These are phyloP conservation scores for Glareola pratincola DNA, from an alignment of 2,113 vertebrate species.

Conservation along the genomic window DNA sequence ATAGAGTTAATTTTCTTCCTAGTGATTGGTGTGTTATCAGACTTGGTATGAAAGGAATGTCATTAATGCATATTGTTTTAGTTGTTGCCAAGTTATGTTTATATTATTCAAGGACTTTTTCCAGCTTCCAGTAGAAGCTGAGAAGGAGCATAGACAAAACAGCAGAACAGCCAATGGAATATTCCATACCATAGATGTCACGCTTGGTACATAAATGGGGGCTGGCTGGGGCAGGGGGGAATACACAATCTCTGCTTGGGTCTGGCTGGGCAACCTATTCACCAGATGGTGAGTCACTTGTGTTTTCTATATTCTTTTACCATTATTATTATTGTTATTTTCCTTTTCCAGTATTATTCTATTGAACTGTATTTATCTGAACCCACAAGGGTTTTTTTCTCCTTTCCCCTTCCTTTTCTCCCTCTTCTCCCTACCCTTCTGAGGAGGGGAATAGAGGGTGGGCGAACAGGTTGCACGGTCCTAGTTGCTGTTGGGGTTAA, in stretches of 20 bases:
- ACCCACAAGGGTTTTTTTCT: too few species aligned
- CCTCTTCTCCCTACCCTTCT: neutral
- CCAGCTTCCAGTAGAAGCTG: neutral
- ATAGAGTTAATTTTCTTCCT: neutral
- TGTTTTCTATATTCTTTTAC: neutral
- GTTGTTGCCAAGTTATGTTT: neutral
- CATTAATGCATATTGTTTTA: neutral
- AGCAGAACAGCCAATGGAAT: neutral
- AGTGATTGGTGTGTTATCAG: neutral
- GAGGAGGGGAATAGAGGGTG: neutral
- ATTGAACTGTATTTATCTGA: neutral
- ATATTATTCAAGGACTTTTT: neutral
- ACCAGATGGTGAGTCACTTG: neutral
- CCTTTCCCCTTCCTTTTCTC: neutral
- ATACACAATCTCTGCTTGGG: neutral
- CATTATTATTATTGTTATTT: neutral
- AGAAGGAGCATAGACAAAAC: neutral
- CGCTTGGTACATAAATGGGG: neutral
- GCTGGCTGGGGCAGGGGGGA: neutral
- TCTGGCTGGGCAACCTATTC: neutral
- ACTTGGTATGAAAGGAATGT: neutral
- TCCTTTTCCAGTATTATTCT: neutral
- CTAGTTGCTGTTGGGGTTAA: neutral
- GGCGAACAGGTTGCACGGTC: neutral
- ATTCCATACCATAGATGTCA: neutral